Evolutionary conservation across 2,113 vertebrate genomes (phyloP).

Genomic region (Amblyopsis rosae): DNA sequence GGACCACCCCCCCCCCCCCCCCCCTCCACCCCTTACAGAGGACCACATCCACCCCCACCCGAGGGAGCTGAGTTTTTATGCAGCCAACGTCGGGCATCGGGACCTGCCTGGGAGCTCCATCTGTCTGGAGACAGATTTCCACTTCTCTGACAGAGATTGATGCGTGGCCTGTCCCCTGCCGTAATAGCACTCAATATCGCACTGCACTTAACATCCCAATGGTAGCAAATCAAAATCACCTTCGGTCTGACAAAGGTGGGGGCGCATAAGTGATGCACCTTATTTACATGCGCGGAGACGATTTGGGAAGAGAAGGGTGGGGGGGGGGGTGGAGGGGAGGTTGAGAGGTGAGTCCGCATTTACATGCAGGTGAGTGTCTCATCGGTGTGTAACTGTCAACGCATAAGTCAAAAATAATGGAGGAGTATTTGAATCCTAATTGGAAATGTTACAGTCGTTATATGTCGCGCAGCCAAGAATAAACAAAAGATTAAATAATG

Average conservation of each 20-base stretch:
- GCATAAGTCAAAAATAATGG: constrained; percentile 37
- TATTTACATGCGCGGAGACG: constrained; percentile 58
- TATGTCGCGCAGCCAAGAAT: constrained; percentile 30
- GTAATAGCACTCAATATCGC: constrained; percentile 59
- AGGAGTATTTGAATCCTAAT: constrained; percentile 31
- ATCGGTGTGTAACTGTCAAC: constrained; percentile 51
- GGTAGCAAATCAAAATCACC: constrained; percentile 61
- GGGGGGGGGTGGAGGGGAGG: background rate
- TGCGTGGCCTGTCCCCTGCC: constrained; percentile 47
- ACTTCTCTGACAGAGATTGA: constrained; percentile 66
- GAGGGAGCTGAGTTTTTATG: constrained; percentile 42
- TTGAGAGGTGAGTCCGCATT: constrained; percentile 63
- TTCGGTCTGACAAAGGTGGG: constrained; percentile 24
- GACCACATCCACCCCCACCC: constrained; percentile 7
- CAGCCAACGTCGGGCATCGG: constrained; percentile 21
- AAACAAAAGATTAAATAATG: constrained; percentile 33
- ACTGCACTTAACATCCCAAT: constrained; percentile 69
- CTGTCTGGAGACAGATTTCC: constrained; percentile 47
- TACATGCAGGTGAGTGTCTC: constrained; percentile 53
- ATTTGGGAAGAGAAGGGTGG: background rate
- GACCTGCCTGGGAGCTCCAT: constrained; percentile 28
- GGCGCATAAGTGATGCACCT: constrained; percentile 17
- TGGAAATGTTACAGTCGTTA: constrained; percentile 26
- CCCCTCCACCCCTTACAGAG: too few species aligned
- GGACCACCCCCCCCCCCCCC: too few species aligned